These are phyloP conservation scores for Bicyclus anynana DNA, from an alignment of 1,140 invertebrate species.

Conservation along the genomic window DNA sequence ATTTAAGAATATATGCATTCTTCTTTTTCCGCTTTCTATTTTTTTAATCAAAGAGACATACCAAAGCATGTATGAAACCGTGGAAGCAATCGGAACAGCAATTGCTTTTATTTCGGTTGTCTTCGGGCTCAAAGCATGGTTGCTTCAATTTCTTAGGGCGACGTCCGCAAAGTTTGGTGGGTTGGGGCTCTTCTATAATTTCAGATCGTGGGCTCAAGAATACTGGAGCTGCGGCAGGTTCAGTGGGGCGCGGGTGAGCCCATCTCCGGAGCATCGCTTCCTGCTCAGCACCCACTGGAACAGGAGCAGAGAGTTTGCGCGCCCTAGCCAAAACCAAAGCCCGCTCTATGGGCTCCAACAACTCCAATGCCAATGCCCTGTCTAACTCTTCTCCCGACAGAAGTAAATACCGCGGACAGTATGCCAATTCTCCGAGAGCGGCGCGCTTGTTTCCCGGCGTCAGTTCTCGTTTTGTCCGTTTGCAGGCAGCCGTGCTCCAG, in stretches of 20 bases:
- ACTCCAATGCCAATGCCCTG: conserved; percentile 51
- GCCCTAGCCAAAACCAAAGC: conserved; percentile 58
- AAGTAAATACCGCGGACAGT: conserved; percentile 81
- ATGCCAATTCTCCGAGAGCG: conserved; percentile 81
- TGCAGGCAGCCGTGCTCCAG: conserved; percentile 84
- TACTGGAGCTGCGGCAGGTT: conserved; percentile 59
- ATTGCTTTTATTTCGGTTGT: conserved; percentile 45
- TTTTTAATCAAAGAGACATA: conserved; percentile 72
- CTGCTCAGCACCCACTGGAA: conserved; percentile 63
- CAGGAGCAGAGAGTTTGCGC: conserved; percentile 54
- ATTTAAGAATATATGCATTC: too few relatives aligned
- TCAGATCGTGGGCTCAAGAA: conserved; percentile 57
- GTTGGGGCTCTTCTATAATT: conserved; percentile 51
- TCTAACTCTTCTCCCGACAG: conserved; percentile 81
- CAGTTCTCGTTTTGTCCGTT: conserved; percentile 80
- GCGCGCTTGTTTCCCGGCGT: conserved; percentile 79
- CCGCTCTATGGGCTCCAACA: conserved; percentile 65
- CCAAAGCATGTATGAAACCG: conserved; percentile 63
- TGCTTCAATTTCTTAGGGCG: conserved; percentile 59
- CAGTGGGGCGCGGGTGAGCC: conserved; percentile 53
- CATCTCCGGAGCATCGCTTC: conserved; percentile 58
- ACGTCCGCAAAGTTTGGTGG: conserved; percentile 57
- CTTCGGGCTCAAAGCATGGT: conserved; percentile 60
- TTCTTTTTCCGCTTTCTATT: too few relatives aligned
- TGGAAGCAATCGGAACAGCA: conserved; percentile 70